These are phyloP conservation scores for Sorex maritimensis DNA, from an alignment of 2,797 vertebrate genomes.

Conservation along the genomic window DNA sequence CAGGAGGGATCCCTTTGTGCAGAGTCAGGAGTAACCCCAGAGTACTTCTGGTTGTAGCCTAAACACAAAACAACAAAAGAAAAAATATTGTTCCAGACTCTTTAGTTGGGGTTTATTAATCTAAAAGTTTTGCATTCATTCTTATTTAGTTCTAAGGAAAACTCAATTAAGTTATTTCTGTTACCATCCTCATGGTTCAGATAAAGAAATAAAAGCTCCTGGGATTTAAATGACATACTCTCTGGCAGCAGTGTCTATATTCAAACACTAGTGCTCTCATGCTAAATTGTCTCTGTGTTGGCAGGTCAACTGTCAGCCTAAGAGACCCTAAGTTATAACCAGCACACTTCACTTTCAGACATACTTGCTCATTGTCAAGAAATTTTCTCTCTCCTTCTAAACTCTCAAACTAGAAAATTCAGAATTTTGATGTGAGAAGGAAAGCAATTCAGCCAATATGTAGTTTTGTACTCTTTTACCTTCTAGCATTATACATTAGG, in stretches of 20 bases:
- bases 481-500: not conserved
- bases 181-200: slow-evolving; percentile 4
- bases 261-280: not conserved
- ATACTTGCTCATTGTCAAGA: slow-evolving; percentile 29
- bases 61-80: not conserved
- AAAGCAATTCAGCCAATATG: not conserved
- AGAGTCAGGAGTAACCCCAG: too few species aligned
- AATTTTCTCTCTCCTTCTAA: slow-evolving; percentile 61
- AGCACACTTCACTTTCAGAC: not conserved
- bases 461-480: not conserved
- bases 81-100: not conserved
- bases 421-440: not conserved
- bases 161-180: not conserved
- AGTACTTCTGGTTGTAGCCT: not conserved
- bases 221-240: not conserved
- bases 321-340: not conserved
- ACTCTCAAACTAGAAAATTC: slow-evolving; percentile 2
- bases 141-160: not conserved
- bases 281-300: not conserved
- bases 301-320: too few species aligned
- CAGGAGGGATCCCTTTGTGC: too few species aligned
- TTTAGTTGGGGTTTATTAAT: not conserved
- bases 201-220: not conserved
- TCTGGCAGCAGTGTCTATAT: not conserved
- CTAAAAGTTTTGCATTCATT: not conserved